A percentile compares a stretch with the other conserved stretches of the same genome.
These are phyloP conservation scores for Zingel zingel DNA, from an alignment of 2,113 vertebrate species.

Conservation along the genomic window DNA sequence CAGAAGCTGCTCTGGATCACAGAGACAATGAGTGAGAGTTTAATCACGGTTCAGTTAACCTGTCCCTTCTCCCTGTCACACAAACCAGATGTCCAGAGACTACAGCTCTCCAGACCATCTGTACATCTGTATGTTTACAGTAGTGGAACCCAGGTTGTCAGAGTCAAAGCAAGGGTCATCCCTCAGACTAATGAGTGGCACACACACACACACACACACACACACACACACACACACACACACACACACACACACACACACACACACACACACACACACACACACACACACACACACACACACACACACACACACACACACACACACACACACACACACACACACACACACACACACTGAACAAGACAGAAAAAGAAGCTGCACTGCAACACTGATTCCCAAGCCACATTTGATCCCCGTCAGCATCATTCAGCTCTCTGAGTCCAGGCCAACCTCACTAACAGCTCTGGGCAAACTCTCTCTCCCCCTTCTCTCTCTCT, in stretches of 20 bases:
- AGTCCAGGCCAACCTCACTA: conserved; percentile 63
- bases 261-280: conserved; percentile 13
- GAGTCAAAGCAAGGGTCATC: conserved; percentile 63
- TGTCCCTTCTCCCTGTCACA: conserved; percentile 72
- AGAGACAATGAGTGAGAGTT: conserved; percentile 71
- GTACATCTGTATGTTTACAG: conserved; percentile 63
- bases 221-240: background rate
- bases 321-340: conserved; percentile 20
- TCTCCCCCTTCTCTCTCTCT: conserved; percentile 52
- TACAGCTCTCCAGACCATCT: conserved; percentile 57
- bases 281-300: conserved; percentile 27
- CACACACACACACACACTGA: conserved; percentile 12
- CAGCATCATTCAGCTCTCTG: conserved; percentile 73
- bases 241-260: no score
- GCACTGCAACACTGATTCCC: conserved; percentile 64
- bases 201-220: conserved; percentile 17
- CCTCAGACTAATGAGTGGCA: conserved; percentile 62
- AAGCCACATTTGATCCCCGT: conserved; percentile 64
- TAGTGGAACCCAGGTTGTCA: conserved; percentile 56
- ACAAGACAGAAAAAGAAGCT: conserved; percentile 55
- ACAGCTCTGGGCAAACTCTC: conserved; percentile 63
- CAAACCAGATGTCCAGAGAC: conserved; percentile 73
- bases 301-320: conserved; percentile 6
- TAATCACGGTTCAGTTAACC: conserved; percentile 76
- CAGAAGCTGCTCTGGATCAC: conserved; percentile 74